Percentiles rank a stretch among this genome's conserved stretches.
phyloP scores from a whole-genome alignment of 35 echinoderm and acorn worm genomes.

The Diadema setosum region DNA sequence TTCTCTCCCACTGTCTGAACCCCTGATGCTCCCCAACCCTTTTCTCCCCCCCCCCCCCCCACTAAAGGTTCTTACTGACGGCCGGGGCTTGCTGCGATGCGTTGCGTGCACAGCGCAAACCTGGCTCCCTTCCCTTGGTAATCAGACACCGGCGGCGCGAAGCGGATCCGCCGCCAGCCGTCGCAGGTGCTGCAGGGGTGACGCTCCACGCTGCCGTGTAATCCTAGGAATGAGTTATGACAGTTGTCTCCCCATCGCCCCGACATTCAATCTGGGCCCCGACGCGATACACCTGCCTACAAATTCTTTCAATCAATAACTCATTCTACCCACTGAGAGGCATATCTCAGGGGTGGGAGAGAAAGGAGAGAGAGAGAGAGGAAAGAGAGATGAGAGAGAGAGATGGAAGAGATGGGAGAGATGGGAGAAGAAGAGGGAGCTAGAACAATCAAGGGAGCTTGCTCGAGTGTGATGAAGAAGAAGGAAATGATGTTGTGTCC shows the following conservation, averaged over 20 bases:
- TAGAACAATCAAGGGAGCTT: too few relatives aligned
- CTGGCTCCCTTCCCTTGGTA: neutral
- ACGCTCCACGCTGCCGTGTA: constrained; percentile 23
- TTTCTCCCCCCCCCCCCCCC: neutral
- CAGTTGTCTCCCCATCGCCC: neutral
- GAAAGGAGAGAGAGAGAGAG: neutral
- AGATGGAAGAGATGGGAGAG: neutral
- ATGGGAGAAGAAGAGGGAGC: too few relatives aligned
- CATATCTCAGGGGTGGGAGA: neutral
- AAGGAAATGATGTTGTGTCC: too few relatives aligned
- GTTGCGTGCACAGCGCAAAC: neutral
- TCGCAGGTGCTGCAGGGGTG: constrained; percentile 8
- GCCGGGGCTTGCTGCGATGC: neutral
- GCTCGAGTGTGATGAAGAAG: too few relatives aligned
- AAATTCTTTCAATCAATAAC: constrained; percentile 36
- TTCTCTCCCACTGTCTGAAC: neutral
- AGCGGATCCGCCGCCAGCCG: constrained; percentile 12
- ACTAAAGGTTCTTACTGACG: neutral
- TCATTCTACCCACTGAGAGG: neutral
- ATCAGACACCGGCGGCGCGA: constrained; percentile 6
- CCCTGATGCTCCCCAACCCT: neutral
- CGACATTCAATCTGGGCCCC: constrained; percentile 13
- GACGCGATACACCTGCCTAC: constrained; percentile 20
- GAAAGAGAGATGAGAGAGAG: neutral
- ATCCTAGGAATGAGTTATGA: constrained; percentile 15